Percentiles rank a stretch among this genome's conserved stretches.
phyloP scores from a whole-genome alignment of 1,140 invertebrate species.

The Physella acuta region DNA sequence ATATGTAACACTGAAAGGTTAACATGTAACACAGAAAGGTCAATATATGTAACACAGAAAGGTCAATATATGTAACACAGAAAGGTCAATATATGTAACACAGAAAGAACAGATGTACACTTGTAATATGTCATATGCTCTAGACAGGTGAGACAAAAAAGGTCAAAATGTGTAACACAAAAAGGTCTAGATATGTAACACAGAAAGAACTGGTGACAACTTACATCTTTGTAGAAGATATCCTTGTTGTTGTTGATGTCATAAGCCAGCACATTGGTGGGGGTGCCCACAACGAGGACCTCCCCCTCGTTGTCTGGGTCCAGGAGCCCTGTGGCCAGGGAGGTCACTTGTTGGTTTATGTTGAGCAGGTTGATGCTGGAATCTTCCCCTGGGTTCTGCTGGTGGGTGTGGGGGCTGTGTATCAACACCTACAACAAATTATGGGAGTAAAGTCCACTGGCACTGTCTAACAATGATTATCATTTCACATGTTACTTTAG shows the following conservation, averaged over 20 bases:
- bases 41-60: too few relatives aligned
- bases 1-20: too few relatives aligned
- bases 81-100: too few relatives aligned
- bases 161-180: too few relatives aligned
- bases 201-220: constrained; percentile 29
- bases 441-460: too few relatives aligned
- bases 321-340: constrained; percentile 71
- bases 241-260: constrained; percentile 89
- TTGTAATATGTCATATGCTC: neutral
- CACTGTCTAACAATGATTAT: too few relatives aligned
- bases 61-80: too few relatives aligned
- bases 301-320: constrained; percentile 67
- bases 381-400: constrained; percentile 62
- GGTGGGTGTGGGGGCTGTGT: constrained; percentile 72
- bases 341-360: constrained; percentile 77
- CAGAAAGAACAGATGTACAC: too few relatives aligned
- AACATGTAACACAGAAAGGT: too few relatives aligned
- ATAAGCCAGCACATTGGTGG: constrained; percentile 84
- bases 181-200: too few relatives aligned
- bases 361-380: constrained; percentile 73
- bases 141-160: too few relatives aligned
- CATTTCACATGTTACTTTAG: too few relatives aligned
- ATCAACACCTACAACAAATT: constrained; percentile 83
- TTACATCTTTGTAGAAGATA: constrained; percentile 86
- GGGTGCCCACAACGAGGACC: constrained; percentile 79